Percentiles rank a stretch among this genome's conserved stretches.
Conservation (phyloP, 2,113 vertebrate genomes). For the Calyptommatus sinebrachiatus region DNA sequence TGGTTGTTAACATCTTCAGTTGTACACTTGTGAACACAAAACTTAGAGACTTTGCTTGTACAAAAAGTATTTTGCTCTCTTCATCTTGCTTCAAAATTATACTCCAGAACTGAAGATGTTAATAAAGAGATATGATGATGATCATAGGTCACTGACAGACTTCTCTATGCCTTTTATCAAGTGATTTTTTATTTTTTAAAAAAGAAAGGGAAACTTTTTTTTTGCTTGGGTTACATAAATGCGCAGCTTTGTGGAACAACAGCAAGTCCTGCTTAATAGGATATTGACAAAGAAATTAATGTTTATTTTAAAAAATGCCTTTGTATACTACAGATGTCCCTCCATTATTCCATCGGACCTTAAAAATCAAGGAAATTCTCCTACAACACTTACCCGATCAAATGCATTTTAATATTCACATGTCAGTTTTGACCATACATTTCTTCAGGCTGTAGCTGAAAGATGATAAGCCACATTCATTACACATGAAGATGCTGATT, state of each 20-base stretch:
- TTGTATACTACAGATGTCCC: slow-evolving; percentile 34
- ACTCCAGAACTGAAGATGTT: not conserved
- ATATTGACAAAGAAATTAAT: slow-evolving; percentile 42
- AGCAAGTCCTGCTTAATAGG: slow-evolving; percentile 45
- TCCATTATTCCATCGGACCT: slow-evolving; percentile 35
- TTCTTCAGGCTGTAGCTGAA: slow-evolving; percentile 20
- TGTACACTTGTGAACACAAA: not conserved
- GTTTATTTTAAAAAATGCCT: slow-evolving; percentile 49
- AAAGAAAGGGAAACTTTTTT: not conserved
- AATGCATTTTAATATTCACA: not conserved
- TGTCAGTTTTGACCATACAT: not conserved
- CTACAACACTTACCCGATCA: not conserved
- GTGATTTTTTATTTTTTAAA: not conserved
- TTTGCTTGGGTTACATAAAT: slow-evolving; percentile 26
- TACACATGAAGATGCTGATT: not conserved
- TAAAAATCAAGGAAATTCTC: slow-evolving; percentile 24
- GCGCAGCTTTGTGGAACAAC: slow-evolving; percentile 15
- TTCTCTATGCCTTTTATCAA: slow-evolving; percentile 24
- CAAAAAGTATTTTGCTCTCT: not conserved
- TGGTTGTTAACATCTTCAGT: not conserved
- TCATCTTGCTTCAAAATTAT: slow-evolving; percentile 4
- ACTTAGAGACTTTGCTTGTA: not conserved
- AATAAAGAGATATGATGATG: not conserved
- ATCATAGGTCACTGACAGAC: slow-evolving; percentile 7
- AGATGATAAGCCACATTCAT: not conserved